Evolutionary conservation across 2,888 invertebrate genomes (phyloP), one percentile per base, ranked within the genome.

Genomic region (Dryocosmus kuriphilus): DNA sequence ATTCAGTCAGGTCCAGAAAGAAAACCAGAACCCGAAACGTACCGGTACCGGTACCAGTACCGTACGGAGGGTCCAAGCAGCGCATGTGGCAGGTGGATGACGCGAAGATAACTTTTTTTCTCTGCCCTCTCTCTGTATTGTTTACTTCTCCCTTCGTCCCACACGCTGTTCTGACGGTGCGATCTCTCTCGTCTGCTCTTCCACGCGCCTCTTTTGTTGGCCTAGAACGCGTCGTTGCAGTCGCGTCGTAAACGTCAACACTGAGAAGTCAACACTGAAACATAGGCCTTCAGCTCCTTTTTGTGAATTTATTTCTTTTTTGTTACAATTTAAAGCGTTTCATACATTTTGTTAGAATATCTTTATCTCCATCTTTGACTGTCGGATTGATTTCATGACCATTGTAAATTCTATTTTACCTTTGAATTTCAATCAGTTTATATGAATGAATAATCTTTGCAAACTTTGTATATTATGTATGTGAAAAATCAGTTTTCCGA

Each of bases 81-180:
- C n/a, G 79, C 74, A 46, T 60, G 77, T 75, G 76, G 81, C 84
- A 83, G 84, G 84, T 84, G 82, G 80, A 83, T 84, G 84, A 82
- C 82, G 82, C 81, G 82, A 84, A 82, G 79, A 83, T 77, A 77
- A 79, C 61, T 38, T 32, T 35, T 61, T 74, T 61, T 79, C 67
- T 77, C 75, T 71, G 46, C 27, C 38, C 74, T n/a, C n/a, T 35
- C 60, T 35, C n/a, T 61, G 38, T 60, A 35, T 60, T 74, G 38
- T 38, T 74, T 38, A n/a, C 55, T 55, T 24, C 22, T 19, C n/a
- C 22, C 22, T 55, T 38, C 24, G 19, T 32, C 74, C 32, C 46
- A 67, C 27, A 24, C 24, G 71, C n/a, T 71, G 51, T 30, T n/a
- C n/a, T n/a, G n/a, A n/a, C n/a, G n/a, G n/a, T n/a, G n/a, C n/a